Conservation (phyloP, 2,888 invertebrate species). For the Lasioglossum oenotherae region DNA sequence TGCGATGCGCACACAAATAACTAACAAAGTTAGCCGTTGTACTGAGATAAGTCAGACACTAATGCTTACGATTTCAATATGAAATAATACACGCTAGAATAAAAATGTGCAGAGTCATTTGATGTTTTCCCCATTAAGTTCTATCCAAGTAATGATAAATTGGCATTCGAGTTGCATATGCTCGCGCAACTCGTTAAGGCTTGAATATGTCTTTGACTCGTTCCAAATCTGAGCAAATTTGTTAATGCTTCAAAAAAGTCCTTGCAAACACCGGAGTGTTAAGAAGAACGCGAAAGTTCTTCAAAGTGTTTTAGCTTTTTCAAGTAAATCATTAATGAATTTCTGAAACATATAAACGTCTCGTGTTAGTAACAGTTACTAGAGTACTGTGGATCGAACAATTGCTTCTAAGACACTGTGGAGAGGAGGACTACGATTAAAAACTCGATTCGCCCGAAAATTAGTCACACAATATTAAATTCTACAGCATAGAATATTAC, state of each 20-base stretch:
- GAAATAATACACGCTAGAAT: conserved; percentile 71
- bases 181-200: conserved; percentile 47
- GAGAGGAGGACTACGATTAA: not conserved
- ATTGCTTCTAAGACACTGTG: not conserved
- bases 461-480: conserved; percentile 36
- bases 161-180: conserved; percentile 45
- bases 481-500: not conserved
- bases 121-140: conserved; percentile 55
- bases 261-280: conserved; percentile 56
- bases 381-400: not conserved
- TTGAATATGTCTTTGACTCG: conserved; percentile 61
- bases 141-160: conserved; percentile 62
- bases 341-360: conserved; percentile 87
- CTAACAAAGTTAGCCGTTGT: conserved; percentile 64
- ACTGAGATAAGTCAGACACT: conserved; percentile 63
- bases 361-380: conserved; percentile 38
- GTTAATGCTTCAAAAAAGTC: conserved; percentile 57
- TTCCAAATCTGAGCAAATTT: conserved; percentile 76
- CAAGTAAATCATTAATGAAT: conserved; percentile 95
- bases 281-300: conserved; percentile 66
- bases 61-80: conserved; percentile 70
- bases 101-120: conserved; percentile 69
- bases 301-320: conserved; percentile 95
- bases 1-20: conserved; percentile 70
- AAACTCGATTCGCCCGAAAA: conserved; percentile 10